These are phyloP conservation scores for Melanotaenia parkinsoni DNA, from an alignment of 2,797 vertebrate species.

Conservation along the genomic window DNA sequence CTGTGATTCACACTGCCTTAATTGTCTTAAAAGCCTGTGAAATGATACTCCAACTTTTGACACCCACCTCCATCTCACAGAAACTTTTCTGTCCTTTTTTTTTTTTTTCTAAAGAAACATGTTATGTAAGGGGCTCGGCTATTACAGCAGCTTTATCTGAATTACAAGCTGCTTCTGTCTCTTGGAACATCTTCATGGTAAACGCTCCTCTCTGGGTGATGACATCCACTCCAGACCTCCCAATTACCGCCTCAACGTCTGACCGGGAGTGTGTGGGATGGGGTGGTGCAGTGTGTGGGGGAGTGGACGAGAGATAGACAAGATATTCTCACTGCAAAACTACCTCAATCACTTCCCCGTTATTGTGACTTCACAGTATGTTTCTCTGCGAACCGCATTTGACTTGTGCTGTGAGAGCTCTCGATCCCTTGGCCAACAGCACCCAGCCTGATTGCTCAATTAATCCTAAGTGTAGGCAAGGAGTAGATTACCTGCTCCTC, in stretches of 20 bases:
- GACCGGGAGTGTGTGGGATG: conserved; percentile 8
- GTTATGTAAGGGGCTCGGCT: conserved; percentile 18
- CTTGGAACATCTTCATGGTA: conserved; percentile 15
- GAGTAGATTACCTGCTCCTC: conserved; percentile 53
- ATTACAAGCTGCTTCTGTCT: conserved; percentile 34
- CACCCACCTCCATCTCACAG: neutral
- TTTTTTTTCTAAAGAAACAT: neutral
- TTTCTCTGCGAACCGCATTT: conserved; percentile 35
- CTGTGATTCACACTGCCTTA: conserved; percentile 16
- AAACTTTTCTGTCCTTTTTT: conserved; percentile 15
- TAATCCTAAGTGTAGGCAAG: conserved; percentile 44
- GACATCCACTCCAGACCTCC: conserved; percentile 30
- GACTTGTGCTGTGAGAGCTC: conserved; percentile 39
- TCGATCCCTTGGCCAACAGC: conserved; percentile 41
- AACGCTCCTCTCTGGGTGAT: conserved; percentile 18
- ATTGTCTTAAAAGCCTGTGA: conserved; percentile 32
- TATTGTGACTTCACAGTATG: conserved; percentile 18
- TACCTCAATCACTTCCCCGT: neutral
- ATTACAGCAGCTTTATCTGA: conserved; percentile 31
- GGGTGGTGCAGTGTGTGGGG: neutral
- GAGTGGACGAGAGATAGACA: neutral
- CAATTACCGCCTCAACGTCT: conserved; percentile 35
- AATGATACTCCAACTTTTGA: conserved; percentile 13
- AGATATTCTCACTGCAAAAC: conserved; percentile 13
- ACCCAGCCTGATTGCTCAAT: conserved; percentile 55